Evolutionary conservation across 1,140 invertebrate species (phyloP), one percentile per base, ranked within the genome.

Genomic region (Apolygus lucorum): DNA sequence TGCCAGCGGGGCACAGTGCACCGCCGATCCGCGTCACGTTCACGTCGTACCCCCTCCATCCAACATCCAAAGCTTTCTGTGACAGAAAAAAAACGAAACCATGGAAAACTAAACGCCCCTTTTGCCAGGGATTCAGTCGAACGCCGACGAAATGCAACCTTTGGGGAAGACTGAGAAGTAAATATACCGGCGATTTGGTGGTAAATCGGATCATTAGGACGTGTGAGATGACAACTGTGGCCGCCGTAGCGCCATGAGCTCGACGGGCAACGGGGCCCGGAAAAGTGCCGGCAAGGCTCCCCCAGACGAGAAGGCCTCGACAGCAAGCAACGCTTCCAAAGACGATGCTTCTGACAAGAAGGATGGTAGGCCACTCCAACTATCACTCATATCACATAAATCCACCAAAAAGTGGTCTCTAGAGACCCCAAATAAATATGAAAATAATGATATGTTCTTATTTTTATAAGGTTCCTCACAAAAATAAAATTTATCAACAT

Each of bases 231-330:
- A 54, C n/a, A n/a, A n/a, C n/a, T n/a, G n/a, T n/a, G n/a, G n/a
- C 11, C 27, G 52, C 2, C 2, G 25, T 13, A 28, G 49, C 29
- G 62, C 27, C 59, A 69, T 69, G 68, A 69, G 52, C 62, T 27
- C 25, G 2, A 13, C 24, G 62, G 21, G 24, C 11, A 69, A 63
- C 62, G 68, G 64, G 2, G 25, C 11, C 13, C 26, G 62, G 62
- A 69, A 64, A 22, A 64, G 59, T 42, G 68, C 59, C 68, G 68
- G 68, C 1, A 69, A 69, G 27, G 59, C 68, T 1, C 64, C 64
- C 29, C 64, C 64, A n/a, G 68, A 69, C 29, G 68, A 69, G 0
- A 69, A 69, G 49, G 29, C 68, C 2, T 59, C 62, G 11, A 29
- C 68, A 25, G 28, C 68, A 1, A 24, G 28, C 22, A 22, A 14